A percentile compares a stretch with the other conserved stretches of the same genome.
phyloP scores from a whole-genome alignment of 2,113 vertebrate species.

The Edolisoma coerulescens region DNA sequence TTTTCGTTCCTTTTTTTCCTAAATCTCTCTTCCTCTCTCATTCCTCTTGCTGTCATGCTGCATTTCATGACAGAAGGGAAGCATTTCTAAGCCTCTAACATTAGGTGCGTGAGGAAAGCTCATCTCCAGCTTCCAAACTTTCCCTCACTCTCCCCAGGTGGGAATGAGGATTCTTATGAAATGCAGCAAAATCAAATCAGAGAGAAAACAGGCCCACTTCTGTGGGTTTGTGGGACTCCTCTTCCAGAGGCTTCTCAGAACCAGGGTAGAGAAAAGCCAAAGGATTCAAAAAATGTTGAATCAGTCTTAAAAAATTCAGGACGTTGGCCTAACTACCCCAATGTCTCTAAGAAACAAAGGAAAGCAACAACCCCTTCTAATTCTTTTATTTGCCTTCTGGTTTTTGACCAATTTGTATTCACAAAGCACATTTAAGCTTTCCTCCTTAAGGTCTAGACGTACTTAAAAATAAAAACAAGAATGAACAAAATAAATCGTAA shows the following conservation, averaged over 20 bases:
- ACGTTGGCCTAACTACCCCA: not conserved
- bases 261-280: not conserved
- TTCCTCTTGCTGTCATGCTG: constrained; percentile 1
- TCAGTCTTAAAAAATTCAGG: not conserved
- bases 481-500: not conserved
- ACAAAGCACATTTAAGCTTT: not conserved
- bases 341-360: not conserved
- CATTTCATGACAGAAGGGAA: not conserved
- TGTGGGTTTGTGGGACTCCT: not conserved
- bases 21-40: not conserved
- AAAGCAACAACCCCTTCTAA: not conserved
- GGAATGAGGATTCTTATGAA: not conserved
- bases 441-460: not conserved
- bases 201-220: not conserved
- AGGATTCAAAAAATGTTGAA: not conserved
- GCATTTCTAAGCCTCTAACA: not conserved
- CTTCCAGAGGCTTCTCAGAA: not conserved
- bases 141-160: not conserved
- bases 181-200: not conserved
- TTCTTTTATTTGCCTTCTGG: not conserved
- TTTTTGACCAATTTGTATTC: not conserved
- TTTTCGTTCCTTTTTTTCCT: not conserved
- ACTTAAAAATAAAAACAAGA: not conserved
- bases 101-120: not conserved
- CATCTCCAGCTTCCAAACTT: not conserved